A percentile compares a stretch with the other conserved stretches of the same genome.
phyloP scores from a whole-genome alignment of 2,888 invertebrate genomes.

The Rotaria socialis region DNA sequence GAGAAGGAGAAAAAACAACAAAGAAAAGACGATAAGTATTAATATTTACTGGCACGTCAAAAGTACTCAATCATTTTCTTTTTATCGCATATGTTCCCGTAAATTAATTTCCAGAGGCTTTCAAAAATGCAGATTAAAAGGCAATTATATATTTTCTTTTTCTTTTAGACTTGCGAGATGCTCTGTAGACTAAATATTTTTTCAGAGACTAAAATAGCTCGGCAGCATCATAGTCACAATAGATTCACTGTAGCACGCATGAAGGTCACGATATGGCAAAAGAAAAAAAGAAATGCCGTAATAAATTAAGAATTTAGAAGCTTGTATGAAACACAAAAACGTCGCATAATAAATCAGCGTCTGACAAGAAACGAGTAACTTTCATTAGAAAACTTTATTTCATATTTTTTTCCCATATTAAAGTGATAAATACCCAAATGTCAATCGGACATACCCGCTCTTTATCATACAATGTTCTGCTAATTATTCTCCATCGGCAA shows the following conservation, averaged over 20 bases:
- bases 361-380: neutral
- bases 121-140: too few relatives aligned
- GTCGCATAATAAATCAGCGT: neutral
- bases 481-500: neutral
- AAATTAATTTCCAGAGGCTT: too few relatives aligned
- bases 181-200: too few relatives aligned
- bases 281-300: neutral
- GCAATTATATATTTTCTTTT: too few relatives aligned
- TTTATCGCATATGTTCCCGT: too few relatives aligned
- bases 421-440: conserved; percentile 3
- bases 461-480: neutral
- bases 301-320: neutral
- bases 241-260: neutral
- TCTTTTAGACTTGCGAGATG: too few relatives aligned
- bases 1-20: too few relatives aligned
- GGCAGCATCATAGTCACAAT: neutral
- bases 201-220: too few relatives aligned
- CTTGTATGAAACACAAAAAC: neutral
- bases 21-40: too few relatives aligned
- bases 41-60: too few relatives aligned
- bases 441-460: neutral
- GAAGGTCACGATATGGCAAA: neutral
- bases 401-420: neutral
- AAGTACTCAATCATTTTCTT: too few relatives aligned
- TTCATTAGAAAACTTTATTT: neutral